Base-by-base conservation (phyloP, 1,140 invertebrate species). In the Chelonus insularis region DNA sequence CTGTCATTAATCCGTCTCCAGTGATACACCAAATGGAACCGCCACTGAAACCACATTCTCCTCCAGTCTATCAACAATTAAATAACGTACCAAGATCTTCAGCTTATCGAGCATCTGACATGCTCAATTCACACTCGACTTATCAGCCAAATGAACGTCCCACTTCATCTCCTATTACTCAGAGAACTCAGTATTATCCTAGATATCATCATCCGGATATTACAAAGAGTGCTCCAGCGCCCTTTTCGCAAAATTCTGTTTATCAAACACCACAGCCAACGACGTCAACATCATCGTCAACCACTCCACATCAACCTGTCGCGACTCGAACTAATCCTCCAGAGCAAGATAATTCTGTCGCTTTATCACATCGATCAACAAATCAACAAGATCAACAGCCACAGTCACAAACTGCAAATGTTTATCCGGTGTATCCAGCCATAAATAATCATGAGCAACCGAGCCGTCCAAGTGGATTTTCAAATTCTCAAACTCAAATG, bases 141-240 rank as follows among this genome's bases (percentile, higher is more conserved):
- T 77, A 75, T 63, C 72, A 71, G 50, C 58, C 4, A 55, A 47
- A 60, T 65, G 51, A 37, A 18, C 57, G 59, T 50, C 52, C 63
- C 23, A 39, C 64, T 29, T 29, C 59, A 7, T 25, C 63, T 1
- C 68, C 75, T 7, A 69, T 76, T 1, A 70, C 69, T 2, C 76
- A 78, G 54, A 68, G 77, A 21, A 67, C 75, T 4, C 77, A 79
- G 41, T 79, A 79, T 62, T 79, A 79, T 23, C 77, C 77, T 0
- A 65, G 77, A 12, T 79, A 79, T 51, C 77, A 79, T 69, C 77
- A 79, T 50, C 77, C 77, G 21, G 77, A 78, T n/a, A 79, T 79
- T 47, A 75, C 76, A 4, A 79, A 79, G 54, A 78, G 77, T 56
- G 68, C 77, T 2, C 74, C 77, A 20, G 71, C 64, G 1, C 77